Evolutionary conservation across 2,113 vertebrate genomes (phyloP).

Genomic region (Corydoras maculifer): DNA sequence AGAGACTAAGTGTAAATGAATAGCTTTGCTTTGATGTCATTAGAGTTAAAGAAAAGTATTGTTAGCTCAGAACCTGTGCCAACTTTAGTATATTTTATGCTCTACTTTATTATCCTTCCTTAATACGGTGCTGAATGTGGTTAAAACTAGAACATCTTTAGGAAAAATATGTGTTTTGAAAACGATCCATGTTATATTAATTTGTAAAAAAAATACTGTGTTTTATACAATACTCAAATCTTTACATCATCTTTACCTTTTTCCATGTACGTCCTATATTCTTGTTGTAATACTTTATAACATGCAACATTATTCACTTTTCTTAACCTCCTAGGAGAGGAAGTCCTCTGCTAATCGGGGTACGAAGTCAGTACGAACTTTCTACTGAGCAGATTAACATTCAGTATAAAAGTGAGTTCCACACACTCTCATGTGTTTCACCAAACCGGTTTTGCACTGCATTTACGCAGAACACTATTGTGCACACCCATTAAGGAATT

Average conservation of each 20-base stretch:
- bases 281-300: not conserved
- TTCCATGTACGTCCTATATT: not conserved
- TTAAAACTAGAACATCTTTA: too few species aligned
- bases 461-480: not conserved
- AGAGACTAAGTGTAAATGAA: not conserved
- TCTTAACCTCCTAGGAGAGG: conserved; percentile 73
- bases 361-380: conserved; percentile 83
- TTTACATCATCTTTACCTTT: not conserved
- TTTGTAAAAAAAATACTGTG: not conserved
- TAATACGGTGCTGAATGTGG: too few species aligned
- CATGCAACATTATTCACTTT: conserved; percentile 7
- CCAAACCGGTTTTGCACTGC: conserved; percentile 7
- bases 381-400: conserved; percentile 82
- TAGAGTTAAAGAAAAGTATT: not conserved
- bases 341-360: conserved; percentile 92
- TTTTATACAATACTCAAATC: too few species aligned
- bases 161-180: too few species aligned
- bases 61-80: too few species aligned
- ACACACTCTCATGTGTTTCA: not conserved
- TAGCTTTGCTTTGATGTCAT: not conserved
- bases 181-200: too few species aligned
- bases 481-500: not conserved
- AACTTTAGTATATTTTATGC: not conserved
- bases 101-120: too few species aligned
- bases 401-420: conserved; percentile 82